Evolutionary conservation across 2,797 vertebrate species (phyloP).

Genomic region (Phrynocephalus vlangalii): DNA sequence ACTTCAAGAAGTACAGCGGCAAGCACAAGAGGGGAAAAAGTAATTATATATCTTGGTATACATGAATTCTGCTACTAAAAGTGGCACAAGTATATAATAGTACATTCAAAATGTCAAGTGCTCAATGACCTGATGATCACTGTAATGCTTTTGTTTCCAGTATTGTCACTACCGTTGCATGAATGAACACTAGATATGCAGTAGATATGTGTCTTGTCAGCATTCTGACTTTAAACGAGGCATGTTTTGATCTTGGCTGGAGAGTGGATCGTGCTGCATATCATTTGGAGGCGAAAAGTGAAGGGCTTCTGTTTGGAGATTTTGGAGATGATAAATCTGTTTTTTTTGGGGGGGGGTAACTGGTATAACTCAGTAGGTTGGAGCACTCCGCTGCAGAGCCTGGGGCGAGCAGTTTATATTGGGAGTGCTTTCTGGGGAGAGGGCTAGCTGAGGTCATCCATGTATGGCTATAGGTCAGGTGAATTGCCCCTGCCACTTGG

Average conservation of each 20-base stretch:
- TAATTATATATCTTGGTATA: slow-evolving; percentile 74
- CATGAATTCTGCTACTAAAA: slow-evolving; percentile 44
- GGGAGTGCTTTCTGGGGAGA: too few species aligned
- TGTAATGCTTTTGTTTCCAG: background rate
- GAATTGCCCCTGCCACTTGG: too few species aligned
- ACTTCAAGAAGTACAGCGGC: slow-evolving; percentile 94
- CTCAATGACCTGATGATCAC: background rate
- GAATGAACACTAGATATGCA: background rate
- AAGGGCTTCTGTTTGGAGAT: background rate
- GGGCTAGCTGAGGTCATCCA: too few species aligned
- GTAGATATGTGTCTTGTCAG: background rate
- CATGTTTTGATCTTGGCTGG: background rate
- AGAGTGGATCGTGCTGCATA: background rate
- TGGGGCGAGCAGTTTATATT: too few species aligned
- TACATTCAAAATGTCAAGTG: background rate
- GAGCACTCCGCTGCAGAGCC: too few species aligned
- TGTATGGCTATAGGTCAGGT: too few species aligned
- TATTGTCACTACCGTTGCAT: background rate
- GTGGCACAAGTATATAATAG: slow-evolving; percentile 2
- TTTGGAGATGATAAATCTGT: background rate
- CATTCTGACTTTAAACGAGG: background rate
- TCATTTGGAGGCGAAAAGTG: background rate
- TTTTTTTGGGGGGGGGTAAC: too few species aligned
- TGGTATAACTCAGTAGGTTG: too few species aligned
- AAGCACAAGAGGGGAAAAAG: slow-evolving; percentile 97